Percentiles rank a stretch among this genome's conserved stretches.
phyloP scores from a whole-genome alignment of 2,888 invertebrate species.

The Orgyia antiqua region DNA sequence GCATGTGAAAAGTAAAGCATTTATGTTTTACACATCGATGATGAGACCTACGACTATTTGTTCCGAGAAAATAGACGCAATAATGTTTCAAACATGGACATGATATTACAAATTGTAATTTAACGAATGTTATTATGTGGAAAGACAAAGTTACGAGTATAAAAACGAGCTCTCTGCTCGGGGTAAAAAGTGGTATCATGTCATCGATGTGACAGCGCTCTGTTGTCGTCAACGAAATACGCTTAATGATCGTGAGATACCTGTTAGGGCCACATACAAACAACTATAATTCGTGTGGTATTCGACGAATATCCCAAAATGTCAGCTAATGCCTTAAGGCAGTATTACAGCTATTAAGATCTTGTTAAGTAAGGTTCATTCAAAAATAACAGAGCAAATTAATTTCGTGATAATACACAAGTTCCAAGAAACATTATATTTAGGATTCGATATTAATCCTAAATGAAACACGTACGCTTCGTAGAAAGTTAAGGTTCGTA shows the following conservation, averaged over 20 bases:
- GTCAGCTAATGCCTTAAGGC: constrained; percentile 31
- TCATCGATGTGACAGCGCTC: constrained; percentile 13
- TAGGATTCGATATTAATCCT: no score
- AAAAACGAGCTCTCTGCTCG: background rate
- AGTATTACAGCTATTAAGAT: no score
- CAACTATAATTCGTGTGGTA: constrained; percentile 52
- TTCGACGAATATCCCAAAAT: constrained; percentile 42
- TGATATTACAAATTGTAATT: no score
- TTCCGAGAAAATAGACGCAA: constrained; percentile 44
- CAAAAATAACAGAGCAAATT: no score
- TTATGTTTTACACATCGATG: constrained; percentile 32
- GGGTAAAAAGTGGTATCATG: constrained; percentile 10
- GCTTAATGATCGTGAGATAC: constrained; percentile 45
- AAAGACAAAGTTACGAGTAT: constrained; percentile 6
- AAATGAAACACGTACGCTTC: no score
- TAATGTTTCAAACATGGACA: constrained; percentile 20
- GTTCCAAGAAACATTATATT: no score
- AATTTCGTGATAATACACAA: no score
- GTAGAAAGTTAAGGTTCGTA: no score
- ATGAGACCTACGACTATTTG: constrained; percentile 35
- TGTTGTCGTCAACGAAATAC: constrained; percentile 26
- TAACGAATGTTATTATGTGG: constrained; percentile 22
- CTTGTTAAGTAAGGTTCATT: no score
- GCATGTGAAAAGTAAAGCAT: constrained; percentile 34
- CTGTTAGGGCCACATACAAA: constrained; percentile 42